phyloP scores from a whole-genome alignment of 1,140 invertebrate species.

The Pomacea maculata region DNA sequence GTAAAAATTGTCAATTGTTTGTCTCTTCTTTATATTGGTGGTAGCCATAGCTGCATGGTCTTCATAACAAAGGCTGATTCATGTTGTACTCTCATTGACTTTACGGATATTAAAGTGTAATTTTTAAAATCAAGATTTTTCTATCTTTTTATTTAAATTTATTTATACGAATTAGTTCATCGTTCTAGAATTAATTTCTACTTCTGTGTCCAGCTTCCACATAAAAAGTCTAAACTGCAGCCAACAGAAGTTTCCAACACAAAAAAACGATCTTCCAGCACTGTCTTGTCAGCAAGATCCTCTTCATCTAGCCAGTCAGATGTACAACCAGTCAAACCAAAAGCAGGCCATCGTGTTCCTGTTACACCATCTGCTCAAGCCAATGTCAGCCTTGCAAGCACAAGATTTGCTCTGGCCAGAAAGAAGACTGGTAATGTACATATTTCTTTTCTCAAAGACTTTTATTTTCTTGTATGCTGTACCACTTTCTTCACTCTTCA shows the following conservation, averaged over 20 bases:
- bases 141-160: too few species aligned
- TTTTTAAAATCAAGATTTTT: neutral
- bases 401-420: neutral
- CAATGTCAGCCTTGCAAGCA: neutral
- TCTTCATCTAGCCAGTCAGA: too few species aligned
- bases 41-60: neutral
- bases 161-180: too few species aligned
- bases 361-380: neutral
- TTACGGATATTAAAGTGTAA: neutral
- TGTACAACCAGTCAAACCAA: neutral
- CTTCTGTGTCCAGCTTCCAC: neutral
- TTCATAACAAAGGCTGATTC: too few species aligned
- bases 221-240: too few species aligned
- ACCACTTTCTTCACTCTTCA: too few species aligned
- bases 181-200: too few species aligned
- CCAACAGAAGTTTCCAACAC: too few species aligned
- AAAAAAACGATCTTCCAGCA: too few species aligned
- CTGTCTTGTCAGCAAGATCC: too few species aligned
- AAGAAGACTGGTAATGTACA: neutral
- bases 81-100: neutral
- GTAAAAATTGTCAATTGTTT: neutral
- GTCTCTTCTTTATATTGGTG: neutral
- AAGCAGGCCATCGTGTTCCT: neutral
- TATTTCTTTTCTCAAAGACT: neutral
- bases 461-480: neutral